Percentiles rank a stretch among this genome's conserved stretches.
These are phyloP conservation scores for Myiopsitta monachus DNA, from an alignment of 2,113 vertebrate species.

Conservation along the genomic window DNA sequence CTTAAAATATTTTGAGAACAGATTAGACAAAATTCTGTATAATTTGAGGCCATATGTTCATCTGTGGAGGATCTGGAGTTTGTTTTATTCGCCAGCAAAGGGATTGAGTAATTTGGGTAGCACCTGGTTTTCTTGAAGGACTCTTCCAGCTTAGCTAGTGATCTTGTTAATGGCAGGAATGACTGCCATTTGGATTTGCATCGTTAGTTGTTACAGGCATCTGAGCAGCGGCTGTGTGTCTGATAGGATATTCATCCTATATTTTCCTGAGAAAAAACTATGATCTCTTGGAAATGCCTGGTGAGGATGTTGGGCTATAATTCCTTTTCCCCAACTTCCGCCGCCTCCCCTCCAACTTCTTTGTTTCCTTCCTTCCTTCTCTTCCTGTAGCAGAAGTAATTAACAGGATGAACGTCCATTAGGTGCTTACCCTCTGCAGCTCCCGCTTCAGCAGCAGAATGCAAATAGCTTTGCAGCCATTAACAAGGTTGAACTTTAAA, in stretches of 20 bases:
- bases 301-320: neutral
- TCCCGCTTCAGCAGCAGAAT: slow-evolving; percentile 30
- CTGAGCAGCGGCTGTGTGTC: neutral
- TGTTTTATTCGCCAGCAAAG: slow-evolving; percentile 1
- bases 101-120: neutral
- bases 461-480: slow-evolving; percentile 46
- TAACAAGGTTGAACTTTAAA: slow-evolving; percentile 51
- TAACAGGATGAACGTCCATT: slow-evolving; percentile 43
- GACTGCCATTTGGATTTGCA: neutral
- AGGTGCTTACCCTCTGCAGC: slow-evolving; percentile 52
- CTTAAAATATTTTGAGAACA: slow-evolving; percentile 22
- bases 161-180: neutral
- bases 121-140: neutral
- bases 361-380: neutral
- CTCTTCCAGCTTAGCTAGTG: neutral
- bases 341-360: neutral
- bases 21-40: neutral
- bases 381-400: slow-evolving; percentile 14
- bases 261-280: neutral
- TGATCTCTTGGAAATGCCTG: neutral
- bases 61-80: slow-evolving; percentile 7
- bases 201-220: neutral
- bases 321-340: neutral
- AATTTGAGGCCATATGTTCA: slow-evolving; percentile 14
- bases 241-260: neutral